Percentiles rank a stretch among this genome's conserved stretches.
Conservation (phyloP, 1,140 invertebrate genomes). For the Heliconius hermathena region DNA sequence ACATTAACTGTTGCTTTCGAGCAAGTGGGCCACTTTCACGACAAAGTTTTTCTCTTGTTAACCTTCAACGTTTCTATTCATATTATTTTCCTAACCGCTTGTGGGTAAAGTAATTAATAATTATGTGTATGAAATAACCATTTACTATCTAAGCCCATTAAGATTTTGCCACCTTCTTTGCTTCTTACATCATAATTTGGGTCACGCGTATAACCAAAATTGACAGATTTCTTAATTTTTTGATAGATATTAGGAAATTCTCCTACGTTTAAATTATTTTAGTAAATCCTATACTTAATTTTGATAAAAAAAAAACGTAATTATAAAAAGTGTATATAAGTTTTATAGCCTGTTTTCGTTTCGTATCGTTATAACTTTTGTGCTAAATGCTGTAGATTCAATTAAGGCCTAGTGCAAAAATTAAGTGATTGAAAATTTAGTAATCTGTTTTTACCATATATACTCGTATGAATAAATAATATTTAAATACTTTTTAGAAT, state of each 20-base stretch:
- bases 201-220: neutral
- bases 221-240: neutral
- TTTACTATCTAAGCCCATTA: neutral
- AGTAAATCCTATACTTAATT: too few species aligned
- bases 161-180: neutral
- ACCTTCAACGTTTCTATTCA: slow-evolving; percentile 31
- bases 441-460: neutral
- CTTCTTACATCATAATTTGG: neutral
- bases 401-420: neutral
- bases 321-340: neutral
- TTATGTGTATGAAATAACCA: slow-evolving; percentile 8
- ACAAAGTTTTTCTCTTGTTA: slow-evolving; percentile 39
- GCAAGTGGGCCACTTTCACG: slow-evolving; percentile 46
- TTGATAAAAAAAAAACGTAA: neutral
- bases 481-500: too few species aligned
- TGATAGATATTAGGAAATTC: neutral
- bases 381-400: neutral
- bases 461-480: too few species aligned
- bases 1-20: slow-evolving; percentile 43
- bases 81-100: neutral
- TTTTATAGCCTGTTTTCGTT: neutral
- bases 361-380: neutral
- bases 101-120: slow-evolving; percentile 1
- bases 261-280: too few species aligned
- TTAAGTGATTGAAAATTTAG: neutral